Base-by-base conservation (phyloP, 2,888 invertebrate genomes). In the Ophraella communa region DNA sequence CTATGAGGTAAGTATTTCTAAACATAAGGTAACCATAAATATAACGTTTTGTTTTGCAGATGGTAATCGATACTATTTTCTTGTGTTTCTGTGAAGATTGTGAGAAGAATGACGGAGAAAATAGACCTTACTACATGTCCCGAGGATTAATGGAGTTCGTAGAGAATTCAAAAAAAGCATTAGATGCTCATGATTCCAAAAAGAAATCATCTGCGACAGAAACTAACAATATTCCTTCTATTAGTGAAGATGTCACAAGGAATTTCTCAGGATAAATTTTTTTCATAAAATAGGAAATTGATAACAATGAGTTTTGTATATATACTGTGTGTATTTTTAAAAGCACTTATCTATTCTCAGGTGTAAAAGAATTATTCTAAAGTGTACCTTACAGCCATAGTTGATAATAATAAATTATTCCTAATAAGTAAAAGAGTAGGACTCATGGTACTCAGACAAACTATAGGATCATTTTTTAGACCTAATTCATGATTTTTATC, bases 61-160 rank as follows among this genome's bases (percentile, higher is more conserved):
- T 90, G 88, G 84, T 87, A 0, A 89, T 90, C 42, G 89, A 89
- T 73, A 88, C 89, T 18, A 87, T 89, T 67, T 89, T 89, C 75
- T 77, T 89, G 51, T 89, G 89, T 73, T 90, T 89, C 78, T 89
- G 89, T 72, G 89, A 89, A 79, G 90, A 90, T 73, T 88, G 87
- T 72, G 85, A 86, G 64, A 79, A 83, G 64, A 89, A 90, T 74
- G 89, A 90, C 76, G 89, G 89, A 3, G 81, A 86, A 14, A 81
- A 79, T 14, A 84, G 81, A 62, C 88, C 88, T 0, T 90, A 89
- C 74, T 89, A 80, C 76, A 89, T 89, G 88, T 88, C 88, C 65
- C 83, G 84, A 65, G 87, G 87, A 54, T 79, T 90, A 7, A 89
- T 89, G 89, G 86, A 87, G 72, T 88, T 87, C 73, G 87, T 89